These are phyloP conservation scores for Diadema setosum DNA, from an alignment of 35 echinoderm and acorn worm genomes.

Conservation along the genomic window DNA sequence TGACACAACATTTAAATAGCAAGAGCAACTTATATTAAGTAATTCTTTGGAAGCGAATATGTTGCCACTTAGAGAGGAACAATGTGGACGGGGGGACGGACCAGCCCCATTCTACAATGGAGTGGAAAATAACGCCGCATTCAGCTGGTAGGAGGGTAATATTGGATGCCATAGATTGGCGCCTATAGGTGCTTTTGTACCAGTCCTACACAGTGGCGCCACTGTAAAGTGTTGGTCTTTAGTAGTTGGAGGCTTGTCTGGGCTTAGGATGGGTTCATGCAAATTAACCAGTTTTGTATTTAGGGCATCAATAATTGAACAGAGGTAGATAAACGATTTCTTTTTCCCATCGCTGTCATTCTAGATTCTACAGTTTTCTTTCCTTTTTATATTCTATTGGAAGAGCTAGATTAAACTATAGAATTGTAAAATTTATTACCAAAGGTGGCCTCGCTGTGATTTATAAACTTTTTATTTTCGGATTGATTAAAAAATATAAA, in stretches of 20 bases:
- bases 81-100: neutral
- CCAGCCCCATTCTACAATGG: neutral
- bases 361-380: no score
- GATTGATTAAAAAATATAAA: no score
- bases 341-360: no score
- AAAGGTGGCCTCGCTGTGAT: no score
- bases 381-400: no score
- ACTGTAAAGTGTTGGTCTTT: neutral
- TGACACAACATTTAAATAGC: slow-evolving; percentile 17
- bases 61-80: neutral
- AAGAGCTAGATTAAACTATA: no score
- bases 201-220: neutral
- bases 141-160: neutral
- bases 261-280: neutral
- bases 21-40: slow-evolving; percentile 16
- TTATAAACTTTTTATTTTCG: no score
- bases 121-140: neutral
- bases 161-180: neutral
- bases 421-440: no score
- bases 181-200: neutral
- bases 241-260: neutral
- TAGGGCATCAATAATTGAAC: neutral
- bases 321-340: no score
- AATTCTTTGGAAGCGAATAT: neutral
- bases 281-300: slow-evolving; percentile 7